Conservation (phyloP, 1,140 invertebrate species). For the Liolophura sinensis region DNA sequence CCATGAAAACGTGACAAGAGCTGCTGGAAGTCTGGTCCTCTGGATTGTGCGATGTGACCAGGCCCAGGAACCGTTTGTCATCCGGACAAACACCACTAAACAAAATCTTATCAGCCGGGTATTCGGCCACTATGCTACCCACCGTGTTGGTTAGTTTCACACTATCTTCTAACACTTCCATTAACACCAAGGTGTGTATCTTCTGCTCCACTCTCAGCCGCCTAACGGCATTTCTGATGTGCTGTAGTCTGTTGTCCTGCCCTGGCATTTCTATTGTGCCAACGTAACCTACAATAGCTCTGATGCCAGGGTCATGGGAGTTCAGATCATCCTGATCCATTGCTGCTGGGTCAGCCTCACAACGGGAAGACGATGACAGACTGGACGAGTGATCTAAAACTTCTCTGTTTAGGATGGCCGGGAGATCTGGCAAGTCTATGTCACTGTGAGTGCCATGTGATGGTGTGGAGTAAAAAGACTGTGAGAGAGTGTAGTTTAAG, state of each 20-base stretch:
- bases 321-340: conserved; percentile 27
- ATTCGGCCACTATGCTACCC: conserved; percentile 68
- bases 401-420: too few relatives aligned
- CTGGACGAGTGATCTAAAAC: too few relatives aligned
- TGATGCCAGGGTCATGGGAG: conserved; percentile 63
- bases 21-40: conserved; percentile 38
- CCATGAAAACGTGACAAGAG: conserved; percentile 94
- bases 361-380: too few relatives aligned
- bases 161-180: conserved; percentile 80
- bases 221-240: conserved; percentile 79
- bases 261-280: conserved; percentile 95
- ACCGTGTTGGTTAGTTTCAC: conserved; percentile 75
- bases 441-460: too few relatives aligned
- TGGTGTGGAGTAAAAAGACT: too few relatives aligned
- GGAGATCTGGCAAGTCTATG: too few relatives aligned
- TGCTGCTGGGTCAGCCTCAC: background rate
- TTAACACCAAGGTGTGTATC: conserved; percentile 80
- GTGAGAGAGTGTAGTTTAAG: too few relatives aligned
- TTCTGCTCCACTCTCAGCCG: conserved; percentile 87
- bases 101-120: conserved; percentile 81
- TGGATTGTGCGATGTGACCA: conserved; percentile 76
- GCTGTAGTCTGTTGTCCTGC: conserved; percentile 70
- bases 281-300: conserved; percentile 88
- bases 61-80: conserved; percentile 88
- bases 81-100: conserved; percentile 86